These are phyloP conservation scores for Cyclargus thomasi DNA, from an alignment of 1,140 invertebrate genomes.

Conservation along the genomic window DNA sequence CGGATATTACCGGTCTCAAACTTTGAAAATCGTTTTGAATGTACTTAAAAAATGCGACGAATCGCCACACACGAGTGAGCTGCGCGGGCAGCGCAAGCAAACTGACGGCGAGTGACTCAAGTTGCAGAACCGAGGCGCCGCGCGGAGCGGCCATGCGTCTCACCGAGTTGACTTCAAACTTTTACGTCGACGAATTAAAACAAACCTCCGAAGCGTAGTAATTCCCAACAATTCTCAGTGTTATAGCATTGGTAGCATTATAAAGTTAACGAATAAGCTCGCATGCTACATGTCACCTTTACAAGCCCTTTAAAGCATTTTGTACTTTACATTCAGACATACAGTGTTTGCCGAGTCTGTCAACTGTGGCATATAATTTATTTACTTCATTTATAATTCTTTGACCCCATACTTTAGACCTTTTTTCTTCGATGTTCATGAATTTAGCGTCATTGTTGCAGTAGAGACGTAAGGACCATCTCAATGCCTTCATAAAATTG, in stretches of 20 bases:
- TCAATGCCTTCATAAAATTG: not conserved
- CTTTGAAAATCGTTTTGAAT: slow-evolving; percentile 56
- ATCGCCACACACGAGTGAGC: slow-evolving; percentile 57
- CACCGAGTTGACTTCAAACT: slow-evolving; percentile 67
- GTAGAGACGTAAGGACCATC: not conserved
- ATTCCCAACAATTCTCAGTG: not conserved
- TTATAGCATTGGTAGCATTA: slow-evolving; percentile 36
- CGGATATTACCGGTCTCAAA: slow-evolving; percentile 62
- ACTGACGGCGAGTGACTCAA: slow-evolving; percentile 40
- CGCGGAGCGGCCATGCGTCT: slow-evolving; percentile 53
- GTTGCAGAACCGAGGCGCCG: slow-evolving; percentile 29
- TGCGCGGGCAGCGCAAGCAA: slow-evolving; percentile 67
- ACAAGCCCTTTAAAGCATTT: slow-evolving; percentile 48
- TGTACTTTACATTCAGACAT: not conserved
- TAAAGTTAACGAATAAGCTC: slow-evolving; percentile 60
- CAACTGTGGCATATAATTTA: too few relatives aligned
- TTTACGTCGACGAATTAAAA: slow-evolving; percentile 52
- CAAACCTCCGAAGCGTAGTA: slow-evolving; percentile 26
- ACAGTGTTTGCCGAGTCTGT: too few relatives aligned
- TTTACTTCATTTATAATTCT: too few relatives aligned
- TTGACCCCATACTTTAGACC: too few relatives aligned
- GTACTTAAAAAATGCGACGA: slow-evolving; percentile 22
- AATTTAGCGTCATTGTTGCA: not conserved
- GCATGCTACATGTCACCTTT: slow-evolving; percentile 45
- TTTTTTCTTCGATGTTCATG: too few relatives aligned